A percentile compares a stretch with the other conserved stretches of the same genome.
Conservation (phyloP, 2,797 vertebrate species). For the Chelon labrosus region DNA sequence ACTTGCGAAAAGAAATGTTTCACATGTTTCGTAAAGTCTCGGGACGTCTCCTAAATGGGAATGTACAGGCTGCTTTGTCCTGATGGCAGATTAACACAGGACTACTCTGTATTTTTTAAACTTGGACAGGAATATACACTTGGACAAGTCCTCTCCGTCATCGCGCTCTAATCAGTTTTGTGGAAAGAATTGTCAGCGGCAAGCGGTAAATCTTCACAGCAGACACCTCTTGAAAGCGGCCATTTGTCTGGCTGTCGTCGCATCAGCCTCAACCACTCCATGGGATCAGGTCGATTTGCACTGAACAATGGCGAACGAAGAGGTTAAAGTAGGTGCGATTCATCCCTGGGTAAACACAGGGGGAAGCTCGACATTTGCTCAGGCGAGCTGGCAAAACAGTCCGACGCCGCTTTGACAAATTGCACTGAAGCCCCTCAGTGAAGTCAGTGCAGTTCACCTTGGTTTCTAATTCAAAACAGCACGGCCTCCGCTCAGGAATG, state of each 20-base stretch:
- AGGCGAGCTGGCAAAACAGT: conserved; percentile 34
- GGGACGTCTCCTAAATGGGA: background rate
- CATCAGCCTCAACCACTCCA: background rate
- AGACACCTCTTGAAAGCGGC: background rate
- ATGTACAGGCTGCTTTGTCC: background rate
- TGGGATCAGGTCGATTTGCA: background rate
- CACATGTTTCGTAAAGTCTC: conserved; percentile 2
- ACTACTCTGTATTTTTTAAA: background rate
- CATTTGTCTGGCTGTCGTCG: background rate
- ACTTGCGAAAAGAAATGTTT: background rate
- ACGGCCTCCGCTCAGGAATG: conserved; percentile 40
- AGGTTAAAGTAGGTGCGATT: conserved; percentile 22
- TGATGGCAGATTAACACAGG: background rate
- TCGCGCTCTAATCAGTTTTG: too few species aligned
- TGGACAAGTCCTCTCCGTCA: too few species aligned
- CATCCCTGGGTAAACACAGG: conserved; percentile 32
- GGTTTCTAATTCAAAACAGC: conserved; percentile 26
- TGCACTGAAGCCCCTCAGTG: conserved; percentile 18
- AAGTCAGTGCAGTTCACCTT: conserved; percentile 14
- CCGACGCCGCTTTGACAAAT: conserved; percentile 52
- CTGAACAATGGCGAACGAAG: background rate
- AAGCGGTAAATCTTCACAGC: background rate
- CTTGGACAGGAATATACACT: background rate
- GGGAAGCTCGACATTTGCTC: conserved; percentile 33
- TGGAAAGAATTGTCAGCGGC: too few species aligned